Base-by-base conservation (phyloP, 2,113 vertebrate genomes). In the Odocoileus virginianus region DNA sequence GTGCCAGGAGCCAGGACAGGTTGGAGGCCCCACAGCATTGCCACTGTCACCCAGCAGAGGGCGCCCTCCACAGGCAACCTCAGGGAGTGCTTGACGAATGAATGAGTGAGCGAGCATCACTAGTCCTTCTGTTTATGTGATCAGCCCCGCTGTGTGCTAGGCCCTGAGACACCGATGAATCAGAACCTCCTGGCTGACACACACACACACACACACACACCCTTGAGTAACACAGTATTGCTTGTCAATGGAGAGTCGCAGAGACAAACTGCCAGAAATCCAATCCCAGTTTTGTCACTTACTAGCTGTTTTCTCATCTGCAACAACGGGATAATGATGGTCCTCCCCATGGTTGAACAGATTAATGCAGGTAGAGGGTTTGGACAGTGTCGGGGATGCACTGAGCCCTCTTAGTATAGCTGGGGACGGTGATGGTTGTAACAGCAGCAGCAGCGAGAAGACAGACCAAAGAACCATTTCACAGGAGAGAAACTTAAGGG, bases 311-410 rank as follows among this genome's bases (percentile, higher is more conserved):
- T 87, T 57, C 57, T 76, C 45, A 14, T 33, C 58, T 87, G 50
- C 57, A 83, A 64, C 84, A 40, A 40, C 3, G 33, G 58, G 52
- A 10, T 45, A 27, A 58, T 1, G 2, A 4, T 16, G 7, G 17
- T 82, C 47, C 23, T 82, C n/a, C 17, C 40, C 60, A 0, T 19
- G 60, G 36, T 17, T 40, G 17, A 36, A 7, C 85, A 67, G n/a
- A 57, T 55, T 15, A 27, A 33, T 4, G 28, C 17, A 8, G 5
- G 5, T 13, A n/a, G 0, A 54, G 33, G 7, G 27, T 79, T 47
- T 40, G 85, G 47, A 60, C 45, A 16, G 13, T 7, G 0, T 36
- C 19, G 2, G 21, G 30, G 12, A 0, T 10, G 0, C 19, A n/a
- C 64, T 27, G 5, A 14, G n/a, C 28, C 16, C 33, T 84, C 64